phyloP scores from a whole-genome alignment of 1,140 invertebrate species.

The Anagrus nilaparvatae region DNA sequence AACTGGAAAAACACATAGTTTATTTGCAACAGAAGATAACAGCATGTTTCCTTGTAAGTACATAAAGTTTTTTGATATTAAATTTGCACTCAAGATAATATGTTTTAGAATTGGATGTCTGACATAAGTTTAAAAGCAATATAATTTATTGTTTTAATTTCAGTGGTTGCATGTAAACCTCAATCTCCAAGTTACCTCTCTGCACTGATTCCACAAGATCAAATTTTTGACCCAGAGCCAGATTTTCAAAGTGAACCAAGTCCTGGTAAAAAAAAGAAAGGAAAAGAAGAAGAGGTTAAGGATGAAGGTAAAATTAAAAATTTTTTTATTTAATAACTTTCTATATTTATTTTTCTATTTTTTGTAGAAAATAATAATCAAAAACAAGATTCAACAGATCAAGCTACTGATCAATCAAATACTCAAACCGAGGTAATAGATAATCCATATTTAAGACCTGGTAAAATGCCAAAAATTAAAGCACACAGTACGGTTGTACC shows the following conservation, averaged over 20 bases:
- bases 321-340: background rate
- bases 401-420: constrained; percentile 40
- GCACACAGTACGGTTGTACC: too few species aligned
- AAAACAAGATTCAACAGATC: constrained; percentile 33
- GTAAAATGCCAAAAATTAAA: constrained; percentile 56
- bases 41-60: constrained; percentile 73
- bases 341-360: constrained; percentile 20
- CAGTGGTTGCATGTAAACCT: constrained; percentile 82
- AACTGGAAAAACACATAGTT: constrained; percentile 81
- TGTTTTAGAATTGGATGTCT: constrained; percentile 5
- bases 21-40: constrained; percentile 82
- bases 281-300: constrained; percentile 42
- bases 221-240: constrained; percentile 88
- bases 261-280: constrained; percentile 51
- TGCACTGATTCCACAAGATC: constrained; percentile 83
- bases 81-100: background rate
- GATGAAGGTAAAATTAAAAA: constrained; percentile 33
- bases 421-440: constrained; percentile 59
- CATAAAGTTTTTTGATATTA: constrained; percentile 3
- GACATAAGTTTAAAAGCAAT: background rate
- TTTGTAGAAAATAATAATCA: constrained; percentile 14
- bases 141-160: constrained; percentile 28
- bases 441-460: constrained; percentile 77
- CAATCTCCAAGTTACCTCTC: constrained; percentile 72
- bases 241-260: constrained; percentile 55